A percentile compares a stretch with the other conserved stretches of the same genome.
These are phyloP conservation scores for Struthio camelus DNA, from an alignment of 2,113 vertebrate genomes.

Conservation along the genomic window DNA sequence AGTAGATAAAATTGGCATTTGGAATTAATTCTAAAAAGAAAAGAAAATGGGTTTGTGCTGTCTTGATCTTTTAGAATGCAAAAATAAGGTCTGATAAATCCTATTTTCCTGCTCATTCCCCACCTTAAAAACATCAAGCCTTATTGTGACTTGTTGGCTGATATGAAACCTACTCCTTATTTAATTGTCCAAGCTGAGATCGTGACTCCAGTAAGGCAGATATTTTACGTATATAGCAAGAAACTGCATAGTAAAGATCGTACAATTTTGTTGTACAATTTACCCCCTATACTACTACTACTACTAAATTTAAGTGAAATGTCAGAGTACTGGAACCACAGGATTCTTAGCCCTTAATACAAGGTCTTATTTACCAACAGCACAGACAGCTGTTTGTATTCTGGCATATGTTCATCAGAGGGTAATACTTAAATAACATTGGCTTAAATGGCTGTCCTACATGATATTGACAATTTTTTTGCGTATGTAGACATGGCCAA, in stretches of 20 bases:
- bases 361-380: not conserved
- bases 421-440: not conserved
- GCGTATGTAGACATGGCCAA: not conserved
- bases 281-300: not conserved
- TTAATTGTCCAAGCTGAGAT: not conserved
- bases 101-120: not conserved
- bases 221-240: not conserved
- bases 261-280: not conserved
- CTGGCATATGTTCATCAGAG: not conserved
- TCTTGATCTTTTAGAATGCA: not conserved
- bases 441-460: too few relatives aligned
- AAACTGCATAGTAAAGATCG: not conserved
- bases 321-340: not conserved
- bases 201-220: not conserved
- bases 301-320: not conserved
- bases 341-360: not conserved
- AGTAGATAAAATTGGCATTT: constrained; percentile 38
- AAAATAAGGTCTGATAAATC: constrained; percentile 9
- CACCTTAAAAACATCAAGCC: not conserved
- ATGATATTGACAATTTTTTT: not conserved
- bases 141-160: constrained; percentile 28
- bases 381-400: not conserved
- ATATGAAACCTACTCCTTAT: constrained; percentile 6
- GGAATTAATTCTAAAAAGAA: constrained; percentile 2
- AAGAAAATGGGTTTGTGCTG: not conserved